These are phyloP conservation scores for Pterophyllum scalare DNA, from an alignment of 2,113 vertebrate species.

Conservation along the genomic window DNA sequence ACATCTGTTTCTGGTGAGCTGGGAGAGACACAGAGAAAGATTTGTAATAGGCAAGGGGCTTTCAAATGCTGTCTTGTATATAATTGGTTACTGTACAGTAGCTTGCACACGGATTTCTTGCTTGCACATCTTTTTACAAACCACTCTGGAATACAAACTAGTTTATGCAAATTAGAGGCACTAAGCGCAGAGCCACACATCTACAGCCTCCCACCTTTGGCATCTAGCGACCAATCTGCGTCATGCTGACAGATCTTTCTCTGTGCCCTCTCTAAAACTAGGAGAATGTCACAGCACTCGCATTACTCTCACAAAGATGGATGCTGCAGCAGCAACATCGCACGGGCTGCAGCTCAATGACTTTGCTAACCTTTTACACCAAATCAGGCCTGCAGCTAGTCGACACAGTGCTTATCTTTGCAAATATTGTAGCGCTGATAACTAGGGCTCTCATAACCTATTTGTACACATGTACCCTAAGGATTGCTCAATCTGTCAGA, in stretches of 20 bases:
- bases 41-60: constrained; percentile 23
- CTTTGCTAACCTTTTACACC: constrained; percentile 70
- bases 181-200: constrained; percentile 60
- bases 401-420: constrained; percentile 71
- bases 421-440: constrained; percentile 64
- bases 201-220: constrained; percentile 53
- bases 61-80: constrained; percentile 26
- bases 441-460: constrained; percentile 61
- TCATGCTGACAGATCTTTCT: constrained; percentile 73
- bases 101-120: constrained; percentile 21
- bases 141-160: constrained; percentile 66
- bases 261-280: constrained; percentile 64
- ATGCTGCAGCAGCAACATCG: constrained; percentile 52
- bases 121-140: constrained; percentile 48
- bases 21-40: constrained; percentile 9
- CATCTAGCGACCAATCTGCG: constrained; percentile 64
- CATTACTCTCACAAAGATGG: constrained; percentile 67
- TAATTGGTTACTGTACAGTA: constrained; percentile 37
- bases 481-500: constrained; percentile 55
- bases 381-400: constrained; percentile 59
- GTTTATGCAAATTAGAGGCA: constrained; percentile 65
- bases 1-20: constrained; percentile 71
- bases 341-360: constrained; percentile 58
- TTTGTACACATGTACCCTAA: constrained; percentile 60
- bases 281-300: constrained; percentile 70